Conservation (phyloP, 1,140 invertebrate genomes). For the Ridgeia piscesae region DNA sequence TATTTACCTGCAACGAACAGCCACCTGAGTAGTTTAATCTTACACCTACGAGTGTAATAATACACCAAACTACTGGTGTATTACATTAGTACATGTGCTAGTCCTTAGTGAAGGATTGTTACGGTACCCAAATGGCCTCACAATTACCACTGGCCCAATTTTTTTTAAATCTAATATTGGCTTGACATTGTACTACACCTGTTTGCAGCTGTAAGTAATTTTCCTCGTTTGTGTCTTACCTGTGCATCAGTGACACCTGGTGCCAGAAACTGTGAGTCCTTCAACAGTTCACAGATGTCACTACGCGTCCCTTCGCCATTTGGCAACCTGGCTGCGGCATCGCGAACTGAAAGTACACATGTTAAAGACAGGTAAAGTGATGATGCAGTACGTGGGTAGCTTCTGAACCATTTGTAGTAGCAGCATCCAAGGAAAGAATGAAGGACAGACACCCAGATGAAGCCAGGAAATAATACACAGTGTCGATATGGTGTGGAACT, state of each 20-base stretch:
- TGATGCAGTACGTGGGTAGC: neutral
- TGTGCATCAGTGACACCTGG: constrained; percentile 71
- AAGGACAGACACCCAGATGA: constrained; percentile 17
- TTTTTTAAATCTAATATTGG: neutral
- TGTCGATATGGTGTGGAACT: too few species aligned
- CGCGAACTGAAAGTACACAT: constrained; percentile 68
- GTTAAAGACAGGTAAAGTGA: neutral
- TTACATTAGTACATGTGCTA: too few species aligned
- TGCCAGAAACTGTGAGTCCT: constrained; percentile 82
- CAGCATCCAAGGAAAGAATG: too few species aligned
- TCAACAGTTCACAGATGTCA: constrained; percentile 82
- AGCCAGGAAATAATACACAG: too few species aligned
- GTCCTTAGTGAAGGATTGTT: too few species aligned
- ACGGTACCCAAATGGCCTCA: too few species aligned
- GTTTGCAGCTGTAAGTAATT: constrained; percentile 39
- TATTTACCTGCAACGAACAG: constrained; percentile 64
- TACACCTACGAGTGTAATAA: neutral
- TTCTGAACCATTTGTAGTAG: constrained; percentile 13
- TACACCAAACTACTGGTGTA: too few species aligned
- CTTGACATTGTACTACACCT: neutral
- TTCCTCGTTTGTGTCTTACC: constrained; percentile 33
- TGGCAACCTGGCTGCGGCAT: constrained; percentile 87
- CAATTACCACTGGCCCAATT: too few species aligned
- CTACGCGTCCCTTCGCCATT: constrained; percentile 88
- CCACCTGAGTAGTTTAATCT: neutral